phyloP scores from a whole-genome alignment of 2,888 invertebrate genomes.

The Frankliniella intonsa region DNA sequence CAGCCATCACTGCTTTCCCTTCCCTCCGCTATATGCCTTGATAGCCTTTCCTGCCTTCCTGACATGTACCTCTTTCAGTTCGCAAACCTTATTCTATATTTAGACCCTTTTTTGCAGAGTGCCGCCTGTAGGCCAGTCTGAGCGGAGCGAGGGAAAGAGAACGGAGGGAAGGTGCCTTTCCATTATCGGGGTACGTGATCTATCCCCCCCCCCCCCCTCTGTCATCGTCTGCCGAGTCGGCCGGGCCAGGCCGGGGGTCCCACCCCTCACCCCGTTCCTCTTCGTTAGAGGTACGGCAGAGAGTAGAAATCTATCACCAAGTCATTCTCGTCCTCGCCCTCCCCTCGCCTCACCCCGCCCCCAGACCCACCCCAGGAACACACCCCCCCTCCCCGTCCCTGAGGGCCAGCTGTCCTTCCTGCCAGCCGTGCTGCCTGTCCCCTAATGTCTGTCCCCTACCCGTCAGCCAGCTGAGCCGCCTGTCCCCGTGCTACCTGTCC shows the following conservation, averaged over 20 bases:
- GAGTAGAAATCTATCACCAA: not conserved
- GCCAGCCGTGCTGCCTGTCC: too few species aligned
- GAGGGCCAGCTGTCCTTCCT: too few species aligned
- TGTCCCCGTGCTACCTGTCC: too few species aligned
- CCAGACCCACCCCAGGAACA: too few species aligned
- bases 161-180: not conserved
- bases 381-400: too few species aligned
- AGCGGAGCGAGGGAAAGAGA: not conserved
- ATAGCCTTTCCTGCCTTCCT: not conserved
- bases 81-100: too few species aligned
- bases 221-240: not conserved
- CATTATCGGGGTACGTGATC: slow-evolving; percentile 11
- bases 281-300: not conserved
- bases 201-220: not conserved
- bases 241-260: not conserved
- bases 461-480: too few species aligned
- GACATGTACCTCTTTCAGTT: too few species aligned
- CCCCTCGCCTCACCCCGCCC: too few species aligned
- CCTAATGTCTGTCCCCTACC: too few species aligned
- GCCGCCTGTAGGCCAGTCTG: not conserved
- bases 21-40: too few species aligned
- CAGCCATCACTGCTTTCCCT: not conserved
- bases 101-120: not conserved
- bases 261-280: not conserved
- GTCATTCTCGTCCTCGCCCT: not conserved